Conservation (phyloP, 1,140 invertebrate species). For the Phymastichus coffea region DNA sequence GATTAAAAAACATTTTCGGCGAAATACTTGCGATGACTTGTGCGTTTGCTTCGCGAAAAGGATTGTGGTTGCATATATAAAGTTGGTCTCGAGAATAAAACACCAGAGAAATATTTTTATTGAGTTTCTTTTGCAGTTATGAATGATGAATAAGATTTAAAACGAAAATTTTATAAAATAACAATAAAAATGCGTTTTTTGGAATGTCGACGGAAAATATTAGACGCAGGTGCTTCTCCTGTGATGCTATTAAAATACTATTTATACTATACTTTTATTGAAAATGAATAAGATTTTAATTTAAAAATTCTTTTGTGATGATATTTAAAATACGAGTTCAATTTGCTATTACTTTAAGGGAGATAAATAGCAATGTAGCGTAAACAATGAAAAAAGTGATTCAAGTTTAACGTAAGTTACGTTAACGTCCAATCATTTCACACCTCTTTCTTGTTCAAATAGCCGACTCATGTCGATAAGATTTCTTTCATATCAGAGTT, state of each 20-base stretch:
- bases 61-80: constrained; percentile 16
- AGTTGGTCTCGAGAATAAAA: constrained; percentile 15
- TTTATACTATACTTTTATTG: constrained; percentile 3
- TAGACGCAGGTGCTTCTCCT: background rate
- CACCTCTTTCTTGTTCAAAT: background rate
- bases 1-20: constrained; percentile 29
- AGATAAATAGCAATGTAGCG: constrained; percentile 11
- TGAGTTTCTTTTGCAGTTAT: constrained; percentile 9
- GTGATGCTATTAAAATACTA: background rate
- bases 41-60: constrained; percentile 22
- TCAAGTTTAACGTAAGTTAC: constrained; percentile 22
- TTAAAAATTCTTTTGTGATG: too few relatives aligned
- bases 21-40: constrained; percentile 29
- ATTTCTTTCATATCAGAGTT: constrained; percentile 3
- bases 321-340: constrained; percentile 2
- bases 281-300: constrained; percentile 14
- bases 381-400: constrained; percentile 25
- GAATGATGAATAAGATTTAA: background rate
- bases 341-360: too few relatives aligned
- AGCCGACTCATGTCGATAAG: background rate
- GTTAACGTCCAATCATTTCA: background rate
- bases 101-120: background rate
- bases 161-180: constrained; percentile 18
- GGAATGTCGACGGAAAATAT: constrained; percentile 37
- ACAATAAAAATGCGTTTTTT: constrained; percentile 41